These are phyloP conservation scores for Fissipunctia ypsillon DNA, from an alignment of 2,888 invertebrate species.

Conservation along the genomic window DNA sequence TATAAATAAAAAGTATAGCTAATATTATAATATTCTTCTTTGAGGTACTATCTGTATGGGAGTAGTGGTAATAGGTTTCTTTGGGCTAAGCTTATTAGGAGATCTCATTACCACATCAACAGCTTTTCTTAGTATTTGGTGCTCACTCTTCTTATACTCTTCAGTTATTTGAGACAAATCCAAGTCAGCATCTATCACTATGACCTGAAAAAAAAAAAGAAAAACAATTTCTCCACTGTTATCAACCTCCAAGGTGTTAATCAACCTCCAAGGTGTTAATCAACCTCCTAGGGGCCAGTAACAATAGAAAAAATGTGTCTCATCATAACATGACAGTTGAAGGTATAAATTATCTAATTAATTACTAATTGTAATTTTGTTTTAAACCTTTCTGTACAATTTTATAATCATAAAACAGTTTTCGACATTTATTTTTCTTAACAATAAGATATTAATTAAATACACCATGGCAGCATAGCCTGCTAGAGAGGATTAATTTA, in stretches of 20 bases:
- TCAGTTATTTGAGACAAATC: conserved; percentile 92
- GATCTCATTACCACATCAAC: conserved; percentile 88
- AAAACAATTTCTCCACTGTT: too few species aligned
- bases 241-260: too few species aligned
- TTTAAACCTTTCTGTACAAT: neutral
- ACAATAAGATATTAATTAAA: neutral
- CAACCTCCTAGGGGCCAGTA: too few species aligned
- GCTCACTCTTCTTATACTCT: conserved; percentile 92
- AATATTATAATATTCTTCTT: conserved; percentile 81
- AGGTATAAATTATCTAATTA: too few species aligned
- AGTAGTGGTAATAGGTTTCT: conserved; percentile 84
- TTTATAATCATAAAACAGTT: neutral
- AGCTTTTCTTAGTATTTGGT: conserved; percentile 86
- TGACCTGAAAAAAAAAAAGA: conserved; percentile 86
- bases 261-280: too few species aligned
- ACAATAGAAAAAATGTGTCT: too few species aligned
- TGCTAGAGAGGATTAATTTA: conserved; percentile 3
- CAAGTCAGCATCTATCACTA: conserved; percentile 93
- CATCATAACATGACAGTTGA: too few species aligned
- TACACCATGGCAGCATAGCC: neutral
- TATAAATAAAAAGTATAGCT: conserved; percentile 43
- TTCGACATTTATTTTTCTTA: neutral
- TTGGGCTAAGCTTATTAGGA: conserved; percentile 86
- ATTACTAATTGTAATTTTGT: neutral
- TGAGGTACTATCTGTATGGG: conserved; percentile 85